phyloP scores from a whole-genome alignment of 2,113 vertebrate species.

The Prinia subflava region DNA sequence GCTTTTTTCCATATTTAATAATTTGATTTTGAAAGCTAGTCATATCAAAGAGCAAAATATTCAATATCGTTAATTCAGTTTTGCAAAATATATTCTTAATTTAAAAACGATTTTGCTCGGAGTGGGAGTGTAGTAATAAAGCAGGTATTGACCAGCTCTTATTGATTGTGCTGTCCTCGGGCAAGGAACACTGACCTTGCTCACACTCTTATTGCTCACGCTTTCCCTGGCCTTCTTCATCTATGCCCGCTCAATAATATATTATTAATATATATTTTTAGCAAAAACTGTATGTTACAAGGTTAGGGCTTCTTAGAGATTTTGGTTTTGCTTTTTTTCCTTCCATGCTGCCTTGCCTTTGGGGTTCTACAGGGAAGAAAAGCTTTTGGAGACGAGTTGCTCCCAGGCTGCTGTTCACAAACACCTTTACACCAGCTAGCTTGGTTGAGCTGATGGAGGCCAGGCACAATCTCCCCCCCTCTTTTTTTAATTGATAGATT shows the following conservation, averaged over 20 bases:
- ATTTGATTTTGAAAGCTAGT: slow-evolving; percentile 82
- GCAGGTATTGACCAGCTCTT: slow-evolving; percentile 99
- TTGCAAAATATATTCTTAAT: slow-evolving; percentile 96
- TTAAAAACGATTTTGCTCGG: slow-evolving; percentile 94
- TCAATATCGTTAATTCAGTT: slow-evolving; percentile 92
- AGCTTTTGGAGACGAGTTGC: slow-evolving; percentile 31
- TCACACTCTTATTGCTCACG: slow-evolving; percentile 89
- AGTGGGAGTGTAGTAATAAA: slow-evolving; percentile 99
- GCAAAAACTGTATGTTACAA: slow-evolving; percentile 87
- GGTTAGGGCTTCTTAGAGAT: slow-evolving; percentile 88
- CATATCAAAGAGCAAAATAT: slow-evolving; percentile 86
- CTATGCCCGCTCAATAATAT: slow-evolving; percentile 96
- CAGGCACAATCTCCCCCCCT: background rate
- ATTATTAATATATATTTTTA: slow-evolving; percentile 99
- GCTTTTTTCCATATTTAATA: slow-evolving; percentile 81
- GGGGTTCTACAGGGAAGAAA: slow-evolving; percentile 68
- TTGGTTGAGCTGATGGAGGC: background rate
- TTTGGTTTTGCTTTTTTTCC: slow-evolving; percentile 23
- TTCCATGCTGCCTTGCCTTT: slow-evolving; percentile 78
- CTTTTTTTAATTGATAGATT: slow-evolving; percentile 44
- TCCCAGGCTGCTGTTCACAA: slow-evolving; percentile 25
- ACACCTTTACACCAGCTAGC: slow-evolving; percentile 52
- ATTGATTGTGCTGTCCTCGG: slow-evolving; percentile 97
- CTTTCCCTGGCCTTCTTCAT: slow-evolving; percentile 86
- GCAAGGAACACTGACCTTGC: slow-evolving; percentile 95